phyloP scores from a whole-genome alignment of 2,888 invertebrate species.

The Zonitis immaculata region DNA sequence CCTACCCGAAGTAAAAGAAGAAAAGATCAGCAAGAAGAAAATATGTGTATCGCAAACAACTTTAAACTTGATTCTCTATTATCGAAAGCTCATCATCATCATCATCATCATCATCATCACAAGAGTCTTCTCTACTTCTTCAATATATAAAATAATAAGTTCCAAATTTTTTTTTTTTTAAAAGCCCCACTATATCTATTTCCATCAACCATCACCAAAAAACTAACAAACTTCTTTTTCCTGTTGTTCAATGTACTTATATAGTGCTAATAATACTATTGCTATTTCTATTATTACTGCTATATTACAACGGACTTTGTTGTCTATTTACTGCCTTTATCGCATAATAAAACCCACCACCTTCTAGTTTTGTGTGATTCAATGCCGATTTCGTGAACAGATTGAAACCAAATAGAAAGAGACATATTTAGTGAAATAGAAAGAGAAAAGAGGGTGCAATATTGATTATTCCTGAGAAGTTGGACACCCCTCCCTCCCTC shows the following conservation, averaged over 20 bases:
- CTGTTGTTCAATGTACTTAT: too few species aligned
- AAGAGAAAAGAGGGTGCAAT: constrained; percentile 33
- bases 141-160: too few species aligned
- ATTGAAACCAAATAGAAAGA: constrained; percentile 27
- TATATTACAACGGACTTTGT: too few species aligned
- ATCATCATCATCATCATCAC: constrained; percentile 17
- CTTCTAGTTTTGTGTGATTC: not conserved
- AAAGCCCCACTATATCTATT: not conserved
- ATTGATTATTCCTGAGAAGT: constrained; percentile 45
- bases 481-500: constrained; percentile 19
- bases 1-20: constrained; percentile 1
- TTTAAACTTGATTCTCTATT: constrained; percentile 8
- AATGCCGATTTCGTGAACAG: constrained; percentile 15
- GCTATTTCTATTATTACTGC: not conserved
- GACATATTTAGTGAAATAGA: constrained; percentile 7
- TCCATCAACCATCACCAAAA: not conserved
- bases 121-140: constrained; percentile 19
- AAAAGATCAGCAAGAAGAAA: not conserved
- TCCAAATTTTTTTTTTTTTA: too few species aligned
- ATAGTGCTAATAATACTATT: too few species aligned
- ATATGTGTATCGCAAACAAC: constrained; percentile 6
- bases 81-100: constrained; percentile 12
- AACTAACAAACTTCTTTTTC: too few species aligned
- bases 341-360: too few species aligned
- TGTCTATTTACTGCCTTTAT: constrained; percentile 1